phyloP scores from a whole-genome alignment of 30 jellyfish, hydroid and myxozoan species.

The Catostylus mosaicus region DNA sequence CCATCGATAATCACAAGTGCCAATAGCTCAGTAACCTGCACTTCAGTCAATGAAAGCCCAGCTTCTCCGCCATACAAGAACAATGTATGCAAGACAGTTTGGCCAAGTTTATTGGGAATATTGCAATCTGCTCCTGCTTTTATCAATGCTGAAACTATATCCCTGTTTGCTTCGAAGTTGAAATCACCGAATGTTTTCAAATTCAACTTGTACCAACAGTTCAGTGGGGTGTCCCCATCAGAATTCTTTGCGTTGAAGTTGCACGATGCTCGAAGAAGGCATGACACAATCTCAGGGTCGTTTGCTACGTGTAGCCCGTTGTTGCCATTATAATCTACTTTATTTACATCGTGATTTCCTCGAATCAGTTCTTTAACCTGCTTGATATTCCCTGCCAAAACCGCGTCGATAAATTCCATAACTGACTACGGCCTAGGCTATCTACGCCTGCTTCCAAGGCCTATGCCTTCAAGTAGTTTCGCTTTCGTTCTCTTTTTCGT shows the following conservation, averaged over 20 bases:
- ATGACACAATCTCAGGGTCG: not conserved
- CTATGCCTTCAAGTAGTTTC: not conserved
- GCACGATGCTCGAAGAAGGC: not conserved
- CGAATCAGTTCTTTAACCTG: not conserved
- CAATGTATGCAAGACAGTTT: constrained; percentile 19
- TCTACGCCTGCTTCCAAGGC: not conserved
- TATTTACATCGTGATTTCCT: not conserved
- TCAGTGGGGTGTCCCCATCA: constrained; percentile 46
- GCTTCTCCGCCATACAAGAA: constrained; percentile 11
- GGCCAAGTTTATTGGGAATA: constrained; percentile 3
- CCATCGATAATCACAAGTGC: not conserved
- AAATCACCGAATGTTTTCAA: not conserved
- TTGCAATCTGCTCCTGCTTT: constrained; percentile 57
- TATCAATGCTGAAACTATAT: constrained; percentile 2
- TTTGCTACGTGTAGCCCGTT: constrained; percentile 8
- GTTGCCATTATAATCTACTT: constrained; percentile 9
- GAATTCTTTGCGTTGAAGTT: constrained; percentile 23
- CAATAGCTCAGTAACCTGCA: constrained; percentile 4
- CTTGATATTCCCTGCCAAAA: not conserved
- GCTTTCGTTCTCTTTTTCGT: too few relatives aligned
- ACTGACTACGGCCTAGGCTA: not conserved
- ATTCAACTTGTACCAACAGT: not conserved
- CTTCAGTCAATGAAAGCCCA: not conserved
- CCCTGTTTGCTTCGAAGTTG: not conserved
- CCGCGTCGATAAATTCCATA: not conserved